A percentile compares a stretch with the other conserved stretches of the same genome.
Evolutionary conservation across 2,888 invertebrate species (phyloP).

Genomic region (Aphodius granarius): DNA sequence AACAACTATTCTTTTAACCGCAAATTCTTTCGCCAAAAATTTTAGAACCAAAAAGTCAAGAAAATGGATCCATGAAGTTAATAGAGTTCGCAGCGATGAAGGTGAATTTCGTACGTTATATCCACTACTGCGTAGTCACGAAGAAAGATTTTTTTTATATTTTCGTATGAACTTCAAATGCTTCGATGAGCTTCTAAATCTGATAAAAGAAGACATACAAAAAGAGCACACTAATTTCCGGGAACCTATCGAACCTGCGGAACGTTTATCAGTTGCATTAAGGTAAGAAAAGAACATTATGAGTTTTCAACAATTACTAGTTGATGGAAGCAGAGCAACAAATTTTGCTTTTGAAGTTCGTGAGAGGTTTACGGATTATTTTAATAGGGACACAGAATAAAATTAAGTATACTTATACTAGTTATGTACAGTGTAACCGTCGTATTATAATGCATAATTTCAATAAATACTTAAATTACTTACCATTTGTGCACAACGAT

Average conservation of each 20-base stretch:
- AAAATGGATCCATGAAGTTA: conserved; percentile 2
- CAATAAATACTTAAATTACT: no score
- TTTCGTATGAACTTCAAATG: conserved; percentile 21
- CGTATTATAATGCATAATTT: no score
- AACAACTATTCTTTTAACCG: not conserved
- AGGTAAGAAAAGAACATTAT: conserved; percentile 18
- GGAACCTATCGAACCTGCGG: conserved; percentile 16
- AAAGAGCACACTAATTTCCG: conserved; percentile 20
- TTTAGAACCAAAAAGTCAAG: conserved; percentile 19
- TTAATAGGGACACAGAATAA: no score
- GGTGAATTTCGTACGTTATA: conserved; percentile 25
- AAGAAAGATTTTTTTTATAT: conserved; percentile 23
- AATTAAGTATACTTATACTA: no score
- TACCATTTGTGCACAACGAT: no score
- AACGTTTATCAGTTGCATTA: conserved; percentile 25
- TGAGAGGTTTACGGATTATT: no score
- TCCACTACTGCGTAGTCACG: conserved; percentile 19
- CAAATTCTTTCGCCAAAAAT: not conserved
- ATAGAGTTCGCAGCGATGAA: conserved; percentile 9
- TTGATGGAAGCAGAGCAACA: no score
- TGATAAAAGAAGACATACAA: conserved; percentile 12
- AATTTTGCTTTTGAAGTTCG: no score
- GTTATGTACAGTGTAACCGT: no score
- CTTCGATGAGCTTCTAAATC: conserved; percentile 23
- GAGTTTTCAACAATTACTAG: no score